Evolutionary conservation across 30 jellyfish, hydroid and myxozoan species (phyloP).

Genomic region (Rhopilema esculentum): DNA sequence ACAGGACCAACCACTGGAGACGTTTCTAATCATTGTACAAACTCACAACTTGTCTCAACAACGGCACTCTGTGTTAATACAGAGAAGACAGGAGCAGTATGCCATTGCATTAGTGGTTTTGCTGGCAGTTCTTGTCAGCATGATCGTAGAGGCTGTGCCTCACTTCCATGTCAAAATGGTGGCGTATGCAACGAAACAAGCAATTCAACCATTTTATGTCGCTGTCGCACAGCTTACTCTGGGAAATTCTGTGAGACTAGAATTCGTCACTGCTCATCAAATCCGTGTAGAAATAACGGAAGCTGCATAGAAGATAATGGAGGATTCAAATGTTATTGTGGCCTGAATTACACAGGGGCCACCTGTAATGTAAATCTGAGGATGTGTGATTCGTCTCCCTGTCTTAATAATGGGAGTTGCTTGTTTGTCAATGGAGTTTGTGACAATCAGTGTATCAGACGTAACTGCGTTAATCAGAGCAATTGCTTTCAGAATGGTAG

Average conservation of each 20-base stretch:
- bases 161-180: slow-evolving; percentile 57
- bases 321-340: slow-evolving; percentile 32
- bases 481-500: slow-evolving; percentile 22
- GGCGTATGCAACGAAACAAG: slow-evolving; percentile 41
- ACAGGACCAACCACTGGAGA: slow-evolving; percentile 17
- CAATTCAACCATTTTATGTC: slow-evolving; percentile 17
- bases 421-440: slow-evolving; percentile 18
- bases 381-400: slow-evolving; percentile 21
- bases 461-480: slow-evolving; percentile 41
- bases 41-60: slow-evolving; percentile 50
- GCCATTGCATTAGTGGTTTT: slow-evolving; percentile 57
- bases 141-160: slow-evolving; percentile 70
- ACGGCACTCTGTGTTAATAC: slow-evolving; percentile 41
- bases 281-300: slow-evolving; percentile 66
- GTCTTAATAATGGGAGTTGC: slow-evolving; percentile 49
- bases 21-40: slow-evolving; percentile 31
- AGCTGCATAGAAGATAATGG: slow-evolving; percentile 32
- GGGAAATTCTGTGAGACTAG: slow-evolving; percentile 57
- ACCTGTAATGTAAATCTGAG: neutral
- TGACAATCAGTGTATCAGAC: slow-evolving; percentile 2
- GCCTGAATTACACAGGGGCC: slow-evolving; percentile 8
- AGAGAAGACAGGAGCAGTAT: slow-evolving; percentile 5
- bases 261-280: slow-evolving; percentile 13
- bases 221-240: slow-evolving; percentile 34
- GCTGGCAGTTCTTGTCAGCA: slow-evolving; percentile 50